These are phyloP conservation scores for Psittacula derbiana DNA, from an alignment of 2,797 vertebrate genomes.

Conservation along the genomic window DNA sequence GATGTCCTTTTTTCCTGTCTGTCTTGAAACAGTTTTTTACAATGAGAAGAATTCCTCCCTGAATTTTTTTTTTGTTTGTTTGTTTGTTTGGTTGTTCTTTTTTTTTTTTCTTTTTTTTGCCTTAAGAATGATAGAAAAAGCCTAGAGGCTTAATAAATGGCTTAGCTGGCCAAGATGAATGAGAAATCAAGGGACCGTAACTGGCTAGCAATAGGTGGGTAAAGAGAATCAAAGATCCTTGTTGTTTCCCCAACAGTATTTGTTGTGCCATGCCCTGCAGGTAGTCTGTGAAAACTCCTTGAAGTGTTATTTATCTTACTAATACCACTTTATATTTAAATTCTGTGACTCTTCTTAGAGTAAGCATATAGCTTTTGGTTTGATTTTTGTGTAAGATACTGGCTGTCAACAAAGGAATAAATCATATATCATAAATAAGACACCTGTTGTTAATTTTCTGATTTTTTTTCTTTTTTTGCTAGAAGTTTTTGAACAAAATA, in stretches of 20 bases:
- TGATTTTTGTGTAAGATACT: neutral
- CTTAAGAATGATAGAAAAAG: neutral
- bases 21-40: neutral
- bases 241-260: neutral
- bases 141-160: neutral
- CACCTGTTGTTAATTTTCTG: neutral
- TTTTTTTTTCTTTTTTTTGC: rapidly evolving
- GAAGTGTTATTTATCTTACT: neutral
- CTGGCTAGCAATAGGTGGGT: neutral
- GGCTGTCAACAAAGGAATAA: neutral
- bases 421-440: neutral
- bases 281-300: neutral
- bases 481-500: neutral
- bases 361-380: neutral
- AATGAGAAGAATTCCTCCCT: neutral
- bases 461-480: neutral
- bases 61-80: neutral
- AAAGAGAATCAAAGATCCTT: neutral
- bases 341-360: neutral
- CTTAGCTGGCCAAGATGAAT: neutral
- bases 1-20: neutral
- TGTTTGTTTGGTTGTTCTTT: no score
- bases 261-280: neutral
- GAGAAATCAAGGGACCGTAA: neutral
- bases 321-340: neutral